Percentiles rank a stretch among this genome's conserved stretches.
phyloP scores from a whole-genome alignment of 1,140 invertebrate genomes.

The Solenopsis fugax region DNA sequence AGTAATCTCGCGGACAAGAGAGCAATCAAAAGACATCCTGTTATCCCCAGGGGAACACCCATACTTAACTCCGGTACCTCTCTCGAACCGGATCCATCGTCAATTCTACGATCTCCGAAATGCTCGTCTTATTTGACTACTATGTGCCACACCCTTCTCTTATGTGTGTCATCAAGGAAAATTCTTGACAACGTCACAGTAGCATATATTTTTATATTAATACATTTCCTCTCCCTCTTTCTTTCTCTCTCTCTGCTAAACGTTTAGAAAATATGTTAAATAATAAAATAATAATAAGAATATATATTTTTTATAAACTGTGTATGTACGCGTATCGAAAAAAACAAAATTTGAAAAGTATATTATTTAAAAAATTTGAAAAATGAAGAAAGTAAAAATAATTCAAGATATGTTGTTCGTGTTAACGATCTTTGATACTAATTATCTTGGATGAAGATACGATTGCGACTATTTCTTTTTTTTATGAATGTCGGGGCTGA shows the following conservation, averaged over 20 bases:
- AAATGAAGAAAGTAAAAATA: neutral
- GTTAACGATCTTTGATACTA: conserved; percentile 51
- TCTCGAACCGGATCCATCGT: conserved; percentile 77
- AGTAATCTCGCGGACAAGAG: conserved; percentile 80
- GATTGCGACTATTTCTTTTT: conserved; percentile 40
- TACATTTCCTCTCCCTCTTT: neutral
- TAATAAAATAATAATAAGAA: neutral
- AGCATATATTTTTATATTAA: neutral
- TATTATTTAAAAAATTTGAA: neutral
- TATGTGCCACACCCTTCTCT: conserved; percentile 72
- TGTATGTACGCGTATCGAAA: neutral
- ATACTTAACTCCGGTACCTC: conserved; percentile 70
- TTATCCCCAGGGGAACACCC: conserved; percentile 80
- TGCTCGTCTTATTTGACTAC: conserved; percentile 69
- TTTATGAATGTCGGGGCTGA: conserved; percentile 64
- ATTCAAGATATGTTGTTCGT: neutral
- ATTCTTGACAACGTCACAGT: conserved; percentile 18
- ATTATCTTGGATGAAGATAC: conserved; percentile 59
- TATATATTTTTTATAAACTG: neutral
- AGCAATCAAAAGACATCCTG: conserved; percentile 81
- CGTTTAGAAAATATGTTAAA: neutral
- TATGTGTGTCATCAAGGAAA: conserved; percentile 39
- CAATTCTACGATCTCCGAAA: conserved; percentile 50
- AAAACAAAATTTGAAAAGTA: neutral
- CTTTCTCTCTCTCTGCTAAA: neutral